phyloP scores from a whole-genome alignment of 2,113 vertebrate species.

The Bombycilla garrulus region DNA sequence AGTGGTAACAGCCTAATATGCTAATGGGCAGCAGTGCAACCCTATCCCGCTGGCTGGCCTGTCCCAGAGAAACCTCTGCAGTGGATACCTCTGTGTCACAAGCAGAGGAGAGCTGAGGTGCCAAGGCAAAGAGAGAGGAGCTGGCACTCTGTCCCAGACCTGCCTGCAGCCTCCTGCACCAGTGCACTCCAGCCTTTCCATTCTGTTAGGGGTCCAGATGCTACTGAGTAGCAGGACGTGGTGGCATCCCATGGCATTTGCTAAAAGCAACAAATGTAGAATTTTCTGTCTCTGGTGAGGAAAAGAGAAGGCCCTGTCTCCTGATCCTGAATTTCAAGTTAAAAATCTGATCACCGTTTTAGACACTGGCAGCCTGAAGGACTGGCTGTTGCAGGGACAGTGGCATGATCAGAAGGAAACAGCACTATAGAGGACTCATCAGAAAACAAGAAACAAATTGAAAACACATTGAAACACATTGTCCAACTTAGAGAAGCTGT shows the following conservation, averaged over 20 bases:
- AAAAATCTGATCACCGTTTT: neutral
- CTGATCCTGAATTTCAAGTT: neutral
- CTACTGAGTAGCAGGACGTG: neutral
- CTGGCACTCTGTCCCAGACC: neutral
- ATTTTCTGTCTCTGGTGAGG: neutral
- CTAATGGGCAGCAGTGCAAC: neutral
- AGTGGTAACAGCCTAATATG: slow-evolving; percentile 28
- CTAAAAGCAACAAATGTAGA: neutral
- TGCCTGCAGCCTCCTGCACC: accelerated
- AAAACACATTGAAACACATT: neutral
- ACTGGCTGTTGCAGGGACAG: neutral
- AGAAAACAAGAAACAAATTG: neutral
- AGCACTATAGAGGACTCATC: neutral
- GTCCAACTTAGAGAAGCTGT: neutral
- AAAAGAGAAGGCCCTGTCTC: neutral
- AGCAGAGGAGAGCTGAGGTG: accelerated
- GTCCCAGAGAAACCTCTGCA: neutral
- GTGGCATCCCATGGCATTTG: neutral
- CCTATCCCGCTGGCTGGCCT: neutral
- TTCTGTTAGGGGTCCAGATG: neutral
- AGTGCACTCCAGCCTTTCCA: neutral
- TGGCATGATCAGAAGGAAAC: neutral
- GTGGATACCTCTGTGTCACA: accelerated
- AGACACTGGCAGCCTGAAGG: neutral
- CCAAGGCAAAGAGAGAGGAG: neutral